These are phyloP conservation scores for Eubucco bourcierii DNA, from an alignment of 2,113 vertebrate genomes.

Conservation along the genomic window DNA sequence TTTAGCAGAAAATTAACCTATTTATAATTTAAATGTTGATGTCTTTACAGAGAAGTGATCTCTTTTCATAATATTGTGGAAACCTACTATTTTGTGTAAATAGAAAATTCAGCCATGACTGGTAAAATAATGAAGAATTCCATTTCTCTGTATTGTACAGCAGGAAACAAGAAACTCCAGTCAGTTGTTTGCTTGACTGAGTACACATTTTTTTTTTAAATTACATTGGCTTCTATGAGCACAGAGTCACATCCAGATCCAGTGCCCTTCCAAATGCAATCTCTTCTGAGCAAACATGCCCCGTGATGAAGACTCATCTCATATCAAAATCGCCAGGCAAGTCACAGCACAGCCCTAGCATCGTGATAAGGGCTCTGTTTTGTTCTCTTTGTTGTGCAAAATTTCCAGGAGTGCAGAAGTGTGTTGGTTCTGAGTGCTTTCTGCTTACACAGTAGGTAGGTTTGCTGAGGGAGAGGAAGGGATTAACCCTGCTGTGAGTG, in stretches of 20 bases:
- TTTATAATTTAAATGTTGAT: background rate
- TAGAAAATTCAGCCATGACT: background rate
- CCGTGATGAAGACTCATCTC: background rate
- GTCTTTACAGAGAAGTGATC: background rate
- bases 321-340: constrained; percentile 11
- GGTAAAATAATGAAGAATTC: constrained; percentile 6
- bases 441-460: background rate
- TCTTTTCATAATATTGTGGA: background rate
- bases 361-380: background rate
- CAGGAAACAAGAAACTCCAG: background rate
- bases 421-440: background rate
- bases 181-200: background rate
- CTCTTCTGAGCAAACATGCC: constrained; percentile 1
- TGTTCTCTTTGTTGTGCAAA: background rate
- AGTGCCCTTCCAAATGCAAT: background rate
- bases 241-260: background rate
- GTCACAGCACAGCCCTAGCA: background rate
- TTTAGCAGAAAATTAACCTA: background rate
- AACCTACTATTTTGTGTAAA: background rate
- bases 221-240: background rate
- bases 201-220: background rate
- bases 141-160: background rate
- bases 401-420: background rate
- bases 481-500: background rate
- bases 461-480: background rate